Base-by-base conservation (phyloP, 2,113 vertebrate species). In the Oryzias javanicus region DNA sequence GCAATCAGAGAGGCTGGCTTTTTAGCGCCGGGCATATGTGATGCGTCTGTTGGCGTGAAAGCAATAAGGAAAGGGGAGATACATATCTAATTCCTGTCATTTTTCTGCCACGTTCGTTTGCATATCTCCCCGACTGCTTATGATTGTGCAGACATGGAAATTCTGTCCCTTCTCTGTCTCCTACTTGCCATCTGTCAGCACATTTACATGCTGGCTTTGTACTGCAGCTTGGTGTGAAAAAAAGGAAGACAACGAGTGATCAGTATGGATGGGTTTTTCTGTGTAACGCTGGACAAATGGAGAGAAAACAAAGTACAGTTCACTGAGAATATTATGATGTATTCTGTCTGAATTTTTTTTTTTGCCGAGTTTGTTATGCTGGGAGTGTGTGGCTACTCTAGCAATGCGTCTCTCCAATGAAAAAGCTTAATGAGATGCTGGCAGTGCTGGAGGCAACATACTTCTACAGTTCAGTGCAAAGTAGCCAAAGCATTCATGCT, bases 351-450 rank as follows among this genome's bases (percentile, higher is more conserved):
- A 70, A 60, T 59, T 18, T 58, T 45, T 49, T 15, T 40, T 45
- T 53, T 61, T 20, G 58, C 62, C 6, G 13, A 59, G 60, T 72
- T 76, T 1, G 25, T 69, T 74, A 49, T 45, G 56, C 17, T 47
- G 40, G 52, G 22, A 81, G 65, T 59, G 57, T 63, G 46, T 65
- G 24, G 66, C 41, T 49, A 29, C 25, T 65, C 57, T 55, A 18
- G 65, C 48, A 52, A 45, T 18, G 50, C 60, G 49, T 63, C 44
- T 77, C 60, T 67, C 66, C 55, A 25, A 52, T 74, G 53, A 59
- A 64, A 22, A 49, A 67, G 71, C 51, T 66, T 81, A 84, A 87
- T 83, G 81, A 86, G 65, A 82, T 69, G 67, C 67, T 71, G 81
- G 77, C 78, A 74, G 5, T 42, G 80, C 81, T 73, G 47, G 71